phyloP scores from a whole-genome alignment of 2,888 invertebrate species.

The Seira musarum region DNA sequence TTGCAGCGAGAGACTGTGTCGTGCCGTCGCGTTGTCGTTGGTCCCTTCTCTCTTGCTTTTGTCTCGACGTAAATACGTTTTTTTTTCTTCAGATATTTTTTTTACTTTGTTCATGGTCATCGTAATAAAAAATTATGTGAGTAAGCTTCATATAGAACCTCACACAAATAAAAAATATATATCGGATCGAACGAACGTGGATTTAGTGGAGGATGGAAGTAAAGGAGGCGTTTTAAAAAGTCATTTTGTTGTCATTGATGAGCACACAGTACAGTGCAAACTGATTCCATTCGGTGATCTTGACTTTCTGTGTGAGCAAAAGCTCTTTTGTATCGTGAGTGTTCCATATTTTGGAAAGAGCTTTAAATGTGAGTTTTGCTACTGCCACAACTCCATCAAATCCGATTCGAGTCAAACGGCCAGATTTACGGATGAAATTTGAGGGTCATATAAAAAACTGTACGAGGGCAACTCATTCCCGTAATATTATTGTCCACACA shows the following conservation, averaged over 20 bases:
- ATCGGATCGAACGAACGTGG: background rate
- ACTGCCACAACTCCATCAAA: too few relatives aligned
- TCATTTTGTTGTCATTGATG: slow-evolving; percentile 40
- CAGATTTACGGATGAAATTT: too few relatives aligned
- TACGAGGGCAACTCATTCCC: background rate
- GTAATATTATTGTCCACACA: slow-evolving; percentile 27
- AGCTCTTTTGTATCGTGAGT: background rate
- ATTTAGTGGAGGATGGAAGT: slow-evolving; percentile 1
- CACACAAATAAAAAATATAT: background rate
- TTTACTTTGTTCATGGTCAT: slow-evolving; percentile 51
- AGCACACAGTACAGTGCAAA: slow-evolving; percentile 39
- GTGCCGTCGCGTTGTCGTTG: background rate
- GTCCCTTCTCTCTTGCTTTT: slow-evolving; percentile 27
- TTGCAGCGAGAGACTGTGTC: slow-evolving; percentile 25
- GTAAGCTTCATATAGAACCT: slow-evolving; percentile 21
- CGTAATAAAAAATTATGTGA: background rate
- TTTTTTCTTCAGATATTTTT: slow-evolving; percentile 11
- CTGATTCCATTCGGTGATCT: slow-evolving; percentile 35
- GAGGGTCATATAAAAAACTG: too few relatives aligned
- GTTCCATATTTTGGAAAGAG: too few relatives aligned
- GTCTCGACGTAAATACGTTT: background rate
- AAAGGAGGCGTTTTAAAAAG: slow-evolving; percentile 29
- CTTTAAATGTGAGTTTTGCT: background rate
- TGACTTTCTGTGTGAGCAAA: slow-evolving; percentile 21
- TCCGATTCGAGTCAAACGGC: too few relatives aligned